Percentiles rank a stretch among this genome's conserved stretches.
These are phyloP conservation scores for Matsumurasca onukii DNA, from an alignment of 1,140 invertebrate species.

Conservation along the genomic window DNA sequence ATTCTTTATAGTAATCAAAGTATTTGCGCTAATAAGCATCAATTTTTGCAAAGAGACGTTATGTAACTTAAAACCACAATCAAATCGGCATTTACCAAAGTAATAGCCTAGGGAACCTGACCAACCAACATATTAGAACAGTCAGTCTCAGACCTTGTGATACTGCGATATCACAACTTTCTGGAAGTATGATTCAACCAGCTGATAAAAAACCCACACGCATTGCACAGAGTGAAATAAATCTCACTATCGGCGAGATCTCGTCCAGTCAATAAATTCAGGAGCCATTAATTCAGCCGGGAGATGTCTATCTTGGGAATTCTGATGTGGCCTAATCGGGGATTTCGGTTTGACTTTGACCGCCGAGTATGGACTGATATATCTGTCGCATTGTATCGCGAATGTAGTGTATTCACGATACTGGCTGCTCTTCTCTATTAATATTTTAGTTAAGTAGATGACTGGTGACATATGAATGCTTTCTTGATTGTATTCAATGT, in stretches of 20 bases:
- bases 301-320: neutral
- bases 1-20: too few relatives aligned
- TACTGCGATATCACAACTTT: constrained; percentile 8
- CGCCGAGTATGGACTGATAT: constrained; percentile 5
- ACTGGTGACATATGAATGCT: constrained; percentile 12
- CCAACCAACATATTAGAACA: too few relatives aligned
- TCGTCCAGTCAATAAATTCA: constrained; percentile 23
- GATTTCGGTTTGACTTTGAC: constrained; percentile 25
- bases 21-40: too few relatives aligned
- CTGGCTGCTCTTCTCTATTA: neutral
- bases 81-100: too few relatives aligned
- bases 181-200: constrained; percentile 22
- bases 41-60: too few relatives aligned
- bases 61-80: too few relatives aligned
- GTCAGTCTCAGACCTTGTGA: too few relatives aligned
- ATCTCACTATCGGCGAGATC: constrained; percentile 15
- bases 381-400: constrained; percentile 17
- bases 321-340: constrained; percentile 23
- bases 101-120: too few relatives aligned
- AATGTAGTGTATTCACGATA: neutral
- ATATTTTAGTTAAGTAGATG: neutral
- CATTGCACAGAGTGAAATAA: constrained; percentile 13
- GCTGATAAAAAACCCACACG: constrained; percentile 23
- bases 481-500: too few relatives aligned
- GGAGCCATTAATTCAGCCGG: constrained; percentile 24